Conservation (phyloP, 2,888 invertebrate genomes). For the Pseudococcus longispinus region DNA sequence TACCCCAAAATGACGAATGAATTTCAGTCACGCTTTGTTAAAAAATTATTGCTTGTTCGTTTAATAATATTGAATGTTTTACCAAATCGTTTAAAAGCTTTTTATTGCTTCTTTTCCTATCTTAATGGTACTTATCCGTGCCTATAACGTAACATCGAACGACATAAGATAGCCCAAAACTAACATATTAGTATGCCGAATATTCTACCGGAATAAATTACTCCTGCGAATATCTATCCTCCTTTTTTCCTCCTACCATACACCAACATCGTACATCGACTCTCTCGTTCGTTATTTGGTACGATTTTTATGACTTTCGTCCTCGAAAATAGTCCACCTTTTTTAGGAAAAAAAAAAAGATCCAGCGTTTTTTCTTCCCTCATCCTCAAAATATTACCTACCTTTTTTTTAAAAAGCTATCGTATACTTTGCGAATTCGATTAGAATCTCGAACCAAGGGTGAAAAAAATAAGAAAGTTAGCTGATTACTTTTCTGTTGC, state of each 20-base stretch:
- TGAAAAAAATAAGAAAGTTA: not conserved
- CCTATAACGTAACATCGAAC: constrained; percentile 37
- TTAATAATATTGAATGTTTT: constrained; percentile 42
- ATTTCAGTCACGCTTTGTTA: constrained; percentile 46
- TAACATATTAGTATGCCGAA: constrained; percentile 45
- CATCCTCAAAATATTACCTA: not conserved
- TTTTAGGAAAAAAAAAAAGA: not conserved
- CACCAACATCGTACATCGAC: not conserved
- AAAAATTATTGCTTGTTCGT: constrained; percentile 45
- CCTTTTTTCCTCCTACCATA: not conserved
- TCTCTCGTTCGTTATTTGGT: not conserved
- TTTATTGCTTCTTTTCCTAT: constrained; percentile 42
- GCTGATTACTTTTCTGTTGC: constrained; percentile 2
- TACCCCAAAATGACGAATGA: constrained; percentile 28
- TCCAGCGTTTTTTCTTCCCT: not conserved
- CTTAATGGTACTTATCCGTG: constrained; percentile 45
- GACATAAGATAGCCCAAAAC: constrained; percentile 40
- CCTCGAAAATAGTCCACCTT: not conserved
- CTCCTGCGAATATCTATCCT: not conserved
- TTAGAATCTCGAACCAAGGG: constrained; percentile 4
- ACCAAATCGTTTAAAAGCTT: constrained; percentile 43
- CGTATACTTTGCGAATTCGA: not conserved
- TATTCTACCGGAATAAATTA: constrained; percentile 39
- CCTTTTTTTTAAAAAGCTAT: not conserved
- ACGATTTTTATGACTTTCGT: constrained; percentile 10